A percentile compares a stretch with the other conserved stretches of the same genome.
Evolutionary conservation across 2,797 vertebrate genomes (phyloP).

Genomic region (Sebastes jordani): DNA sequence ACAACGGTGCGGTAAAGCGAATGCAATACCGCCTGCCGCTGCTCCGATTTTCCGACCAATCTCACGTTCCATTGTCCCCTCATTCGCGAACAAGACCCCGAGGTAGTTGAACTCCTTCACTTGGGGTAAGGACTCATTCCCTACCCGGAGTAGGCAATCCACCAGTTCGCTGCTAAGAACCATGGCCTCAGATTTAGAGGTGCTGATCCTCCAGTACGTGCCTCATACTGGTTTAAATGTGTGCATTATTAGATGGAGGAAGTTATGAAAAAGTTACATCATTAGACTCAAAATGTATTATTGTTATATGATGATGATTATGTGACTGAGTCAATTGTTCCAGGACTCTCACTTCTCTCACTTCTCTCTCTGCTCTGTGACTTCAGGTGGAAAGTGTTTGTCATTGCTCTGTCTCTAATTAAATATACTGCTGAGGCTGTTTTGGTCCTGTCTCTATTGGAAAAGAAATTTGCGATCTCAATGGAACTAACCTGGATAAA

Average conservation of each 20-base stretch:
- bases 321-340: not conserved
- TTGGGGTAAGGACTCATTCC: too few relatives aligned
- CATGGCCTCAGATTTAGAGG: too few relatives aligned
- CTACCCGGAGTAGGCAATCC: too few relatives aligned
- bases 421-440: not conserved
- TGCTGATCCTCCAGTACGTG: too few relatives aligned
- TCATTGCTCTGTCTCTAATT: not conserved
- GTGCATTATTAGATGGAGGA: not conserved
- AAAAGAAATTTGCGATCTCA: not conserved
- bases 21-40: too few relatives aligned
- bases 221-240: not conserved
- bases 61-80: too few relatives aligned
- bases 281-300: not conserved
- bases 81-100: too few relatives aligned
- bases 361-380: not conserved
- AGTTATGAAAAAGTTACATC: not conserved
- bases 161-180: too few relatives aligned
- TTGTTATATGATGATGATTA: not conserved
- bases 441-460: not conserved
- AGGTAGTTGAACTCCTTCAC: too few relatives aligned
- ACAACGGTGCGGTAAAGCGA: too few relatives aligned
- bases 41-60: too few relatives aligned
- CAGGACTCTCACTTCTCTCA: not conserved
- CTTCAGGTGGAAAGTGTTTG: not conserved
- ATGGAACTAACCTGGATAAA: conserved; percentile 2